Conservation (phyloP, 1,140 invertebrate species). For the Listronotus oregonensis region DNA sequence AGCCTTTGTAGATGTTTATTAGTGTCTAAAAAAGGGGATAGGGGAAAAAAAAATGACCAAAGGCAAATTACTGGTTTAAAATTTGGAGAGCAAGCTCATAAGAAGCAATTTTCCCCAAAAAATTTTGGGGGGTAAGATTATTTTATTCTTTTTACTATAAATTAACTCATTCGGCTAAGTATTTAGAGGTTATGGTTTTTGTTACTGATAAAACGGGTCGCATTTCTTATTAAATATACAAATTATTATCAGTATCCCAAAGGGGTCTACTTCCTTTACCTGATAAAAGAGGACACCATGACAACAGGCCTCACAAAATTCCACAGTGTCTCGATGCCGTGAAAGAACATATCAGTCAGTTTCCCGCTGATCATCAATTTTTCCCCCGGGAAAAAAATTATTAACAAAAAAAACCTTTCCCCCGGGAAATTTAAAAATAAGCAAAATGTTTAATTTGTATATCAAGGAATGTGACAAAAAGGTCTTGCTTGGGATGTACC, state of each 20-base stretch:
- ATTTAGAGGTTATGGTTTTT: no score
- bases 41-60: no score
- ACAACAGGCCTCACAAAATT: slow-evolving; percentile 23
- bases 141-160: no score
- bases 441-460: slow-evolving; percentile 30
- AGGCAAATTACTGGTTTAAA: no score
- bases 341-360: slow-evolving; percentile 17
- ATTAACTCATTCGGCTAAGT: no score
- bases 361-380: slow-evolving; percentile 18
- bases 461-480: slow-evolving; percentile 24
- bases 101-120: no score
- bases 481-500: slow-evolving; percentile 16
- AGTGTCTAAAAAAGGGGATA: no score
- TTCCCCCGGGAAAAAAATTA: slow-evolving; percentile 21
- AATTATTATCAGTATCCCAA: background rate
- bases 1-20: no score
- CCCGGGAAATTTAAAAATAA: slow-evolving; percentile 23
- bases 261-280: slow-evolving; percentile 7
- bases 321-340: slow-evolving; percentile 10
- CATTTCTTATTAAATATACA: slow-evolving; percentile 21
- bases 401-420: slow-evolving; percentile 20
- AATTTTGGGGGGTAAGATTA: no score
- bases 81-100: no score
- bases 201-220: no score
- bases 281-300: slow-evolving; percentile 17